A percentile compares a stretch with the other conserved stretches of the same genome.
phyloP scores from a whole-genome alignment of 2,797 vertebrate species.

The Poeciliopsis infans region DNA sequence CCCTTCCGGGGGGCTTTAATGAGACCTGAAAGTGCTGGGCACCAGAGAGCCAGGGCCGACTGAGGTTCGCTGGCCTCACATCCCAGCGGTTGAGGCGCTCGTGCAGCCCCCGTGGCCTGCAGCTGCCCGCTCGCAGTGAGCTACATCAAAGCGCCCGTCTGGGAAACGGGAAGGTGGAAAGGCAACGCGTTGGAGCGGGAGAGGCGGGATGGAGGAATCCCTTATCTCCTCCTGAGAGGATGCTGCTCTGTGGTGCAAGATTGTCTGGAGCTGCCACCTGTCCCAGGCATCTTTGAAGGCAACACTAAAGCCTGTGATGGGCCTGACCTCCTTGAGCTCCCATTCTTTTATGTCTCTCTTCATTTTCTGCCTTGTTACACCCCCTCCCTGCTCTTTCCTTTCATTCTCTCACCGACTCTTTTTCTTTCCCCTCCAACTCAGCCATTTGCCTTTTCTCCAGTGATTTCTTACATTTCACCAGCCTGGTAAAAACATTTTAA shows the following conservation, averaged over 20 bases:
- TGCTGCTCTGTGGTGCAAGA: conserved; percentile 88
- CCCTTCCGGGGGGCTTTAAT: conserved; percentile 89
- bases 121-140: conserved; percentile 85
- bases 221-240: conserved; percentile 93
- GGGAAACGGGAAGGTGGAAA: conserved; percentile 65
- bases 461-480: conserved; percentile 60
- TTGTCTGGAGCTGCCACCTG: conserved; percentile 99
- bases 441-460: conserved; percentile 31
- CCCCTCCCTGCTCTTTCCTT: conserved; percentile 48
- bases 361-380: conserved; percentile 96
- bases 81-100: conserved; percentile 69
- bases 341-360: conserved; percentile 98
- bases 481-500: conserved; percentile 72
- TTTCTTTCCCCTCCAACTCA: conserved; percentile 42
- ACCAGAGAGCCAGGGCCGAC: conserved; percentile 75
- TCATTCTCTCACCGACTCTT: conserved; percentile 18
- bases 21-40: conserved; percentile 88
- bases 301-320: conserved; percentile 96
- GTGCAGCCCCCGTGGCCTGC: conserved; percentile 72
- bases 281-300: conserved; percentile 99
- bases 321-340: conserved; percentile 97
- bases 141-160: conserved; percentile 94
- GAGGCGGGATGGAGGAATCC: conserved; percentile 85
- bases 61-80: conserved; percentile 67
- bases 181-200: conserved; percentile 35